These are phyloP conservation scores for Odontesthes bonariensis DNA, from an alignment of 2,113 vertebrate genomes.

Conservation along the genomic window DNA sequence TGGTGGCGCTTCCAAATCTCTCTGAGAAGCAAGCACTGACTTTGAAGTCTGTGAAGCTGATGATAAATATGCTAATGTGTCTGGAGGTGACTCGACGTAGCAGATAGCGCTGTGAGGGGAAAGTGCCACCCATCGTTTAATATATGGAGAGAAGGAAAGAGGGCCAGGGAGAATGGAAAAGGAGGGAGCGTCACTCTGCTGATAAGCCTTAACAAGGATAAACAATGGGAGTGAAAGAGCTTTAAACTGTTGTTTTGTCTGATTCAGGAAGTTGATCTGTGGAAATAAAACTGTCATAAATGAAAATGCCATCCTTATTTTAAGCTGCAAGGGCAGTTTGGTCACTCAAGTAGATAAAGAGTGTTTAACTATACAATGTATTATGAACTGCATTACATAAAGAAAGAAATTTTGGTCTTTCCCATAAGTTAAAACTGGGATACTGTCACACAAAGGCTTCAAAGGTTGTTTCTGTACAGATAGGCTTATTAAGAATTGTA, in stretches of 20 bases:
- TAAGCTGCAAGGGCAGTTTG: not conserved
- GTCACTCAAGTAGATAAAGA: not conserved
- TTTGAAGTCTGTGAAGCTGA: conserved; percentile 80
- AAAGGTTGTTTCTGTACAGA: not conserved
- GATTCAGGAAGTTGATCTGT: conserved; percentile 39
- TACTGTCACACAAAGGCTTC: not conserved
- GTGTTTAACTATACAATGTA: not conserved
- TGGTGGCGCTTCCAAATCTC: conserved; percentile 72
- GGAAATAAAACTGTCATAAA: conserved; percentile 25
- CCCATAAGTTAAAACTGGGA: not conserved
- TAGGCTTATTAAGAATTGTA: not conserved
- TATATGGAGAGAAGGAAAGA: conserved; percentile 57
- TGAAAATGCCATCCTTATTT: not conserved
- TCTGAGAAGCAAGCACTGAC: conserved; percentile 71
- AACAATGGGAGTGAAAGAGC: conserved; percentile 61
- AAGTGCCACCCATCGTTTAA: conserved; percentile 77
- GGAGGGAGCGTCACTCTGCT: conserved; percentile 31
- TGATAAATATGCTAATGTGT: conserved; percentile 83
- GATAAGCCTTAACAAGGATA: conserved; percentile 64
- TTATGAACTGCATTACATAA: not conserved
- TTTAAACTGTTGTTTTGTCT: conserved; percentile 60
- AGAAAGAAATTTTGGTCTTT: not conserved
- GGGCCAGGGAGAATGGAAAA: conserved; percentile 18
- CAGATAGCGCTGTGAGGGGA: conserved; percentile 74
- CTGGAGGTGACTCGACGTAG: conserved; percentile 76